These are phyloP conservation scores for Dicrostonyx torquatus DNA, from an alignment of 2,797 vertebrate genomes.

Conservation along the genomic window DNA sequence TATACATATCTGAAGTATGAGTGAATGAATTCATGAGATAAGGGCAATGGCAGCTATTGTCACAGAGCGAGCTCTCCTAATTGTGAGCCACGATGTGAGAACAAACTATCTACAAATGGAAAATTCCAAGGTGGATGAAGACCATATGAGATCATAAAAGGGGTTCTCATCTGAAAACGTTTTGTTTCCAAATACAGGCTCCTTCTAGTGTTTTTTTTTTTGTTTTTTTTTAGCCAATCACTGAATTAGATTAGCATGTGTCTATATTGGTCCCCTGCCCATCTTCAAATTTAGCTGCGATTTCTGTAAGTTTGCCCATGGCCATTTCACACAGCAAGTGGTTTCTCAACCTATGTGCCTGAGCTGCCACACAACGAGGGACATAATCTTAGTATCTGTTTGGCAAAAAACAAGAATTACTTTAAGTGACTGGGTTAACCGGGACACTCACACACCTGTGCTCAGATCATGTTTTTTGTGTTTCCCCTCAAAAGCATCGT, in stretches of 20 bases:
- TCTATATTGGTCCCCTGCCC: neutral
- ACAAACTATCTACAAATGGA: neutral
- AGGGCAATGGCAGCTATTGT: neutral
- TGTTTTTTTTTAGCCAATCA: neutral
- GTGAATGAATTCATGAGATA: neutral
- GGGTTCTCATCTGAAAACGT: slow-evolving; percentile 13
- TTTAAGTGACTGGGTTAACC: neutral
- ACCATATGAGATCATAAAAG: neutral
- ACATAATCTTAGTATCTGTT: neutral
- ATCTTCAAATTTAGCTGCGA: slow-evolving; percentile 49
- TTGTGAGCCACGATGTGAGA: neutral
- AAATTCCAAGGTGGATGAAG: neutral
- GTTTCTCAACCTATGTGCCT: neutral
- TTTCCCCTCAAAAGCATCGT: neutral
- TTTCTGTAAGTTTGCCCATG: neutral
- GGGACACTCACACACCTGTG: neutral
- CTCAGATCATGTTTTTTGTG: neutral
- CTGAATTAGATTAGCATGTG: slow-evolving; percentile 3
- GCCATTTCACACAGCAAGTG: neutral
- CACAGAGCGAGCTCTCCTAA: neutral
- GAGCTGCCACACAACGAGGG: neutral
- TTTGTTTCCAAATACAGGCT: slow-evolving; percentile 32
- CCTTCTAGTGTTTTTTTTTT: slow-evolving; percentile 36
- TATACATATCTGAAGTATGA: neutral
- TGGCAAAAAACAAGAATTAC: neutral